Evolutionary conservation across 2,113 vertebrate genomes (phyloP).

Genomic region (Cacatua alba): DNA sequence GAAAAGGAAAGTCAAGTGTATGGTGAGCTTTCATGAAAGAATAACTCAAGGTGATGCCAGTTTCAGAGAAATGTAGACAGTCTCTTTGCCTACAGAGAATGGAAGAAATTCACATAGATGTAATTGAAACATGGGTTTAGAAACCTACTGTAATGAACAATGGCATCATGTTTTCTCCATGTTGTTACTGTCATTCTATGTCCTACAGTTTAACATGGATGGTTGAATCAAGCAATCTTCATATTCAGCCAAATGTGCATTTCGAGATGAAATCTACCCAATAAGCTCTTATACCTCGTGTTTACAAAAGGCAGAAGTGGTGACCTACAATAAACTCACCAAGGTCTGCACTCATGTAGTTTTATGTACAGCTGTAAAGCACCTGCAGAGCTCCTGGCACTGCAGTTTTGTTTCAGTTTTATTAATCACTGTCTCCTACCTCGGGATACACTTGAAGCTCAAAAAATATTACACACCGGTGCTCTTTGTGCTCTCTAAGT

Average conservation of each 20-base stretch:
- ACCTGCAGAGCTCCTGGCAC: background rate
- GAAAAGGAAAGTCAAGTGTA: background rate
- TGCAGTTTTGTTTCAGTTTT: background rate
- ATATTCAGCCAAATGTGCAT: background rate
- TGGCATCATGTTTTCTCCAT: background rate
- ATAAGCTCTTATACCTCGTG: background rate
- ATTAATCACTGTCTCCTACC: background rate
- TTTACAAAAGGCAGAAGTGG: background rate
- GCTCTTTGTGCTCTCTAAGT: background rate
- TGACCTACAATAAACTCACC: background rate
- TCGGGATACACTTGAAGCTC: background rate
- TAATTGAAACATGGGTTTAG: background rate
- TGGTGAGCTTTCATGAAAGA: background rate
- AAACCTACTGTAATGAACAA: background rate
- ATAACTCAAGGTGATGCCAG: background rate
- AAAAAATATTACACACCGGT: background rate
- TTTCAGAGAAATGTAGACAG: background rate
- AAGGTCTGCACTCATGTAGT: background rate
- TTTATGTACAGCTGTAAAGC: background rate
- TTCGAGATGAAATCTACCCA: rapidly evolving
- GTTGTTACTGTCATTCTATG: background rate
- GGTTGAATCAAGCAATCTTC: background rate
- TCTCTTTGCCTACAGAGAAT: background rate
- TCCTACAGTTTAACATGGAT: background rate
- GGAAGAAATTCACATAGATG: background rate